Conservation (phyloP, 2,797 vertebrate genomes). For the Meriones psammophilus region DNA sequence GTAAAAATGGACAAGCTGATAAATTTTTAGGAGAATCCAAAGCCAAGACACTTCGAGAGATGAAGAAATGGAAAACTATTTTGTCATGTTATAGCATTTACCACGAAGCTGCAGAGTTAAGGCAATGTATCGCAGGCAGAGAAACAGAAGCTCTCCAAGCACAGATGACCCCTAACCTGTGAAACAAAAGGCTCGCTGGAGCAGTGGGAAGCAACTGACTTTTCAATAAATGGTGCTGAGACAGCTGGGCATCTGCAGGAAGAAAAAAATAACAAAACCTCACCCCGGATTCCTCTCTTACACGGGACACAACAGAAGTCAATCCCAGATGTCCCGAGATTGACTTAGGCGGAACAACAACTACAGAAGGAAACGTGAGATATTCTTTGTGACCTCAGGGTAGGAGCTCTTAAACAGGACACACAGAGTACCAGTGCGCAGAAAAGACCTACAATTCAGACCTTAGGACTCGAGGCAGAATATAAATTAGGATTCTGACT, state of each 20-base stretch:
- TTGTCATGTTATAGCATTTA: constrained; percentile 18
- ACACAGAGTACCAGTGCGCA: neutral
- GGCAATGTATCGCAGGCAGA: neutral
- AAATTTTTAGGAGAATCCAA: neutral
- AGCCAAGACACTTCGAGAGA: neutral
- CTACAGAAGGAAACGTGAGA: neutral
- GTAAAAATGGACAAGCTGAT: neutral
- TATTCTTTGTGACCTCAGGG: neutral
- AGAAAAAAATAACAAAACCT: neutral
- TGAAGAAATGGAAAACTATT: neutral
- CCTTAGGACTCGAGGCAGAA: neutral
- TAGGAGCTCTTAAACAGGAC: neutral
- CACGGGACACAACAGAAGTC: neutral
- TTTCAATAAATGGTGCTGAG: neutral
- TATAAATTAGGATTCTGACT: neutral
- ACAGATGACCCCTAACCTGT: neutral
- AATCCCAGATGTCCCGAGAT: neutral
- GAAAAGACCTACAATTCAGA: neutral
- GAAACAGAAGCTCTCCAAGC: neutral
- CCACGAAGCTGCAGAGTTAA: neutral
- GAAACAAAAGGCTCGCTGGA: neutral
- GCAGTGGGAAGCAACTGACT: neutral
- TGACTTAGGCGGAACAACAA: neutral
- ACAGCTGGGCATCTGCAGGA: neutral
- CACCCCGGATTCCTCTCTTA: neutral